Conservation (phyloP, 1,140 invertebrate genomes). For the Paracyclopina nana region DNA sequence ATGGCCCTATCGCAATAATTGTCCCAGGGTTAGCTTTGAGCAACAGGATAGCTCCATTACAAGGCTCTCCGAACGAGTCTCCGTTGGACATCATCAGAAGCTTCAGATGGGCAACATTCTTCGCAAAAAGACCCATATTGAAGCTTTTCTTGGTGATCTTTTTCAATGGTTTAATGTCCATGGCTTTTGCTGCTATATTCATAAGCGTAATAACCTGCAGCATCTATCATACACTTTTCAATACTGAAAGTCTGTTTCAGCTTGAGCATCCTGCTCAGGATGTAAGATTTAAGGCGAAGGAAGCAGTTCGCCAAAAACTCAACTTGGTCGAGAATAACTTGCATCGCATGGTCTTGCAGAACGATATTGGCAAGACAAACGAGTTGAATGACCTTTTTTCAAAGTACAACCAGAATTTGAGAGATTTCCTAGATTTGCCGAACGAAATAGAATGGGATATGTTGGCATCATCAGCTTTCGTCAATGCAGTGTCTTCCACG, state of each 20-base stretch:
- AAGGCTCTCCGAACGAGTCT: no score
- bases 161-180: conserved; percentile 12
- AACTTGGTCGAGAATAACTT: neutral
- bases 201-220: no score
- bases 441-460: conserved; percentile 11
- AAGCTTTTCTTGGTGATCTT: conserved; percentile 1
- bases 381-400: neutral
- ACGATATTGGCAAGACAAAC: neutral
- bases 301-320: neutral
- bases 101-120: no score
- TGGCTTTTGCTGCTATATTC: conserved; percentile 5
- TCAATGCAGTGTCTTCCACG: conserved; percentile 1
- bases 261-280: conserved; percentile 1
- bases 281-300: neutral
- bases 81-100: no score
- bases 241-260: no score
- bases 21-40: no score
- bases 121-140: neutral
- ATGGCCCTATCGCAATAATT: no score
- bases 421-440: neutral
- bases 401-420: neutral
- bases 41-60: no score
- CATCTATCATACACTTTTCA: no score
- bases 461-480: neutral
- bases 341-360: neutral